Evolutionary conservation across 2,113 vertebrate genomes (phyloP).

Genomic region (Geococcyx californianus): DNA sequence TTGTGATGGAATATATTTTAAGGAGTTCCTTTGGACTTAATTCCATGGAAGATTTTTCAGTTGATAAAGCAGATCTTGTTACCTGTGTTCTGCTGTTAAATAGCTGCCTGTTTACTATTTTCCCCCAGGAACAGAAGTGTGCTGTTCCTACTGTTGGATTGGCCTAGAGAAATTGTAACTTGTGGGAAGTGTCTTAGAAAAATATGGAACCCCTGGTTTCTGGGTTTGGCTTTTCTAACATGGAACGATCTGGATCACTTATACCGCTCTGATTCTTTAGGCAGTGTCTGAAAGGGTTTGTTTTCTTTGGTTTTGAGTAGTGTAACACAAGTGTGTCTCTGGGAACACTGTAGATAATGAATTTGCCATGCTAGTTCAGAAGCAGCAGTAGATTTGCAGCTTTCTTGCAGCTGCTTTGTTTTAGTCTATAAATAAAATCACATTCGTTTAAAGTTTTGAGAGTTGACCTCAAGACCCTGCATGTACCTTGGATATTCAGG

Average conservation of each 20-base stretch:
- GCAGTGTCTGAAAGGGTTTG: background rate
- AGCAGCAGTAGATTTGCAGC: background rate
- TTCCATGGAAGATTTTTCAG: background rate
- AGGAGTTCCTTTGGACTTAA: background rate
- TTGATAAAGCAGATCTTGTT: background rate
- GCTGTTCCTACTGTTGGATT: background rate
- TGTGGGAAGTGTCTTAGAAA: background rate
- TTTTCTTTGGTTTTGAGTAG: background rate
- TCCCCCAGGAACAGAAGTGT: background rate
- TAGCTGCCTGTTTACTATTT: background rate
- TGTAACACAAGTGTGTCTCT: background rate
- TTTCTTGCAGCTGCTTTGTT: background rate
- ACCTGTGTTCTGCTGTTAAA: background rate
- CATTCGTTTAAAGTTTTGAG: background rate
- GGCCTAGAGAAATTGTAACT: background rate
- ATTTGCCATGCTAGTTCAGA: background rate
- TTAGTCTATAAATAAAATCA: background rate
- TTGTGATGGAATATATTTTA: background rate
- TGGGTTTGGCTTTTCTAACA: background rate
- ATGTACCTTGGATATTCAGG: background rate
- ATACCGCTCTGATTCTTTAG: background rate
- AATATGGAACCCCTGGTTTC: background rate
- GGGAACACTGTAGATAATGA: background rate
- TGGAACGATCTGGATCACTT: background rate
- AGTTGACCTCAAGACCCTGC: background rate